Percentiles rank a stretch among this genome's conserved stretches.
Evolutionary conservation across 2,113 vertebrate species (phyloP).

Genomic region (Ammodytes marinus): DNA sequence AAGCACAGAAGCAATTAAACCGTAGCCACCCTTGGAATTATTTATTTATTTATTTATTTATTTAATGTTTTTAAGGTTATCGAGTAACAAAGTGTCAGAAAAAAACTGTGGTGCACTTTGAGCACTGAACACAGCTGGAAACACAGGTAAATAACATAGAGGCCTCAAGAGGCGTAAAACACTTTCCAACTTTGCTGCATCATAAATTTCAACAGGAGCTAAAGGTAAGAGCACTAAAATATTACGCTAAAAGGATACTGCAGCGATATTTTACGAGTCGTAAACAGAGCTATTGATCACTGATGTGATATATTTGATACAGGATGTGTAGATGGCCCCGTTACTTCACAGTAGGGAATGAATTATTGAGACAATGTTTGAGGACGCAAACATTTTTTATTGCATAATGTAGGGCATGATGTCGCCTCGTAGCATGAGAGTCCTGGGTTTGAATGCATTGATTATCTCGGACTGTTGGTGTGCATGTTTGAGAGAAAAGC

Average conservation of each 20-base stretch:
- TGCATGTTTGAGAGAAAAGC: background rate
- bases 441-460: background rate
- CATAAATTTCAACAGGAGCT: conserved; percentile 51
- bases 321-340: background rate
- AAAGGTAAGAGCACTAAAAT: conserved; percentile 35
- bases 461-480: background rate
- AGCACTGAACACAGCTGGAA: conserved; percentile 40
- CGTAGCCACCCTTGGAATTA: conserved; percentile 30
- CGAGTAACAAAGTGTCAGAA: conserved; percentile 36
- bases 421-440: background rate
- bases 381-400: conserved; percentile 7
- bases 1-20: conserved; percentile 64
- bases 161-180: conserved; percentile 45
- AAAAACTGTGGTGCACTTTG: conserved; percentile 1
- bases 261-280: conserved; percentile 22
- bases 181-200: conserved; percentile 54
- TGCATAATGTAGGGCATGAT: background rate
- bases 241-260: conserved; percentile 17
- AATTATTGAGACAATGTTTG: background rate
- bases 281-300: conserved; percentile 33
- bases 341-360: background rate
- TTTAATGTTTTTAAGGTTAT: conserved; percentile 23
- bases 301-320: conserved; percentile 20
- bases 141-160: conserved; percentile 62
- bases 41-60: background rate